These are phyloP conservation scores for Bicyclus anynana DNA, from an alignment of 1,140 invertebrate genomes.

Conservation along the genomic window DNA sequence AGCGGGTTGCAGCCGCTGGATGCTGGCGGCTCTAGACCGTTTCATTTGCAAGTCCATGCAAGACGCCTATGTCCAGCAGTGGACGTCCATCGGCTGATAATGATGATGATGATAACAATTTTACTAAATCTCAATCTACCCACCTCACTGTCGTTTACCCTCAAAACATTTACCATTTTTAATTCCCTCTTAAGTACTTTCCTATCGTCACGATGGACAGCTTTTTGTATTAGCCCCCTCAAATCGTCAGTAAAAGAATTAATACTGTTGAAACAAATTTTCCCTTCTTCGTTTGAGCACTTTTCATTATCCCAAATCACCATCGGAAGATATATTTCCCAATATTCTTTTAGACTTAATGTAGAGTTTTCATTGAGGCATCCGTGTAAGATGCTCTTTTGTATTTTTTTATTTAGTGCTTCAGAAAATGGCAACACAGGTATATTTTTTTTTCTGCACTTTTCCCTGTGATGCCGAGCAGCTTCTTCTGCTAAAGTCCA, in stretches of 20 bases:
- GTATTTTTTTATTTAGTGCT: constrained; percentile 54
- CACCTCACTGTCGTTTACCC: constrained; percentile 56
- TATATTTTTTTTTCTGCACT: constrained; percentile 29
- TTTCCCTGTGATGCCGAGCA: constrained; percentile 37
- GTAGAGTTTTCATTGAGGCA: constrained; percentile 51
- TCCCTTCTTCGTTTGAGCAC: constrained; percentile 54
- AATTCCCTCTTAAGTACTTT: constrained; percentile 44
- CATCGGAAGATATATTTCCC: constrained; percentile 56
- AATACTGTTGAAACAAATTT: constrained; percentile 46
- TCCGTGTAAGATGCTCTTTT: constrained; percentile 46
- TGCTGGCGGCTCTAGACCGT: too few species aligned
- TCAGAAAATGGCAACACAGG: constrained; percentile 40
- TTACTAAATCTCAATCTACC: too few species aligned
- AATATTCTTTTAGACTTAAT: constrained; percentile 51
- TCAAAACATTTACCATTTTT: constrained; percentile 41
- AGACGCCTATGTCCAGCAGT: too few species aligned
- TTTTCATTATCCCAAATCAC: constrained; percentile 62
- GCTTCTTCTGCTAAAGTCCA: constrained; percentile 51
- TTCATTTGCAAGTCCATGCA: too few species aligned
- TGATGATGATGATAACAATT: too few species aligned
- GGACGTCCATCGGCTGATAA: too few species aligned
- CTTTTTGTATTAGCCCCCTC: constrained; percentile 47
- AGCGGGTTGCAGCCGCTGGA: too few species aligned
- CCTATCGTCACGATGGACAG: constrained; percentile 41
- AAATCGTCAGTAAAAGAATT: constrained; percentile 62